Evolutionary conservation across 2,888 invertebrate genomes (phyloP).

Genomic region (Thysanoteuthis rhombus): DNA sequence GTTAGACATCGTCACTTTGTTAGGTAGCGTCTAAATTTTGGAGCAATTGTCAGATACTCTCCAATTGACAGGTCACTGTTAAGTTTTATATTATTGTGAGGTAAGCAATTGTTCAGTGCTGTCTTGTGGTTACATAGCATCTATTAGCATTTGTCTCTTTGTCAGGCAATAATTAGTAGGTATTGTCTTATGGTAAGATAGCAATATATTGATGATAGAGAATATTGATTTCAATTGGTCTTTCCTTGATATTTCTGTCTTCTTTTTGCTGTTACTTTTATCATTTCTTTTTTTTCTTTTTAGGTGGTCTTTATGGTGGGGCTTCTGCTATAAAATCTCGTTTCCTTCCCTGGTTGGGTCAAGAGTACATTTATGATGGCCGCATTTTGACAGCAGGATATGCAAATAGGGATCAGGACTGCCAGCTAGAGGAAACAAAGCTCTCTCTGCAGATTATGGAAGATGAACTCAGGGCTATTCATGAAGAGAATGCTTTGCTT

Average conservation of each 20-base stretch:
- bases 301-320: constrained; percentile 65
- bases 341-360: constrained; percentile 64
- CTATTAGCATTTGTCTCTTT: too few relatives aligned
- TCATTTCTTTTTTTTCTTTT: constrained; percentile 29
- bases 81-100: too few relatives aligned
- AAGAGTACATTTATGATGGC: constrained; percentile 58
- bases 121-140: too few relatives aligned
- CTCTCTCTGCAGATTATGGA: constrained; percentile 58
- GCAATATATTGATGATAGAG: too few relatives aligned
- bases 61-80: too few relatives aligned
- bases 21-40: too few relatives aligned
- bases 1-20: too few relatives aligned
- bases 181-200: too few relatives aligned
- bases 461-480: constrained; percentile 53
- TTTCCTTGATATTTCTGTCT: neutral
- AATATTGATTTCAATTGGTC: neutral
- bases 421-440: constrained; percentile 63
- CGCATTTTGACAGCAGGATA: constrained; percentile 56
- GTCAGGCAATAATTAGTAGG: too few relatives aligned
- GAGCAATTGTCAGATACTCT: too few relatives aligned
- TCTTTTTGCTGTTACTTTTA: neutral
- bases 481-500: constrained; percentile 60
- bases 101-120: too few relatives aligned
- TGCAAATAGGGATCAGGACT: constrained; percentile 58
- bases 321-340: constrained; percentile 63